phyloP scores from a whole-genome alignment of 2,113 vertebrate species.

The Psittacula cyanocephala region DNA sequence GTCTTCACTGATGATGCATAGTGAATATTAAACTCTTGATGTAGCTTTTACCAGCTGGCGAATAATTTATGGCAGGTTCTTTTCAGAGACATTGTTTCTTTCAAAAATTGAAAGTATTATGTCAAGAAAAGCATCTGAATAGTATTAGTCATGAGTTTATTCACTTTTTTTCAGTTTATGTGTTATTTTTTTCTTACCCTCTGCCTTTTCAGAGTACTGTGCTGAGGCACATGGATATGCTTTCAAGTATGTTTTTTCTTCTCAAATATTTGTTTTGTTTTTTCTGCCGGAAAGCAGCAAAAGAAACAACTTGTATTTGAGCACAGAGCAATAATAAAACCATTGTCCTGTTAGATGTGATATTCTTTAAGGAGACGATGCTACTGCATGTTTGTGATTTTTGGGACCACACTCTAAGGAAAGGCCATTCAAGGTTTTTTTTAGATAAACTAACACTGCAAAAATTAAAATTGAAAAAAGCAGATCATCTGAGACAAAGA shows the following conservation, averaged over 20 bases:
- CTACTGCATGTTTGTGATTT: not conserved
- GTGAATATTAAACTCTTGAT: not conserved
- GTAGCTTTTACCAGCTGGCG: not conserved
- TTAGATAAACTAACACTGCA: not conserved
- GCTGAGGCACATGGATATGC: not conserved
- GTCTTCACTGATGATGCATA: not conserved
- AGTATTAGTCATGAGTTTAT: not conserved
- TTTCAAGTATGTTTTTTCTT: constrained; percentile 25
- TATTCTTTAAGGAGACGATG: not conserved
- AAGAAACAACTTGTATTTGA: constrained; percentile 13
- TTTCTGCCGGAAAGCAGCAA: constrained; percentile 9
- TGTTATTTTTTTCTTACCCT: not conserved
- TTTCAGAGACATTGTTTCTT: not conserved
- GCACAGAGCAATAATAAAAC: constrained; percentile 10
- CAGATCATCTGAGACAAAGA: not conserved
- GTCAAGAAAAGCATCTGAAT: not conserved
- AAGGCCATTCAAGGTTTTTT: not conserved
- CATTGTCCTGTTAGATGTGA: not conserved
- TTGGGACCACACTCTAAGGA: not conserved
- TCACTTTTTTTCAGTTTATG: constrained; percentile 8
- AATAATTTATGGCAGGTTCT: not conserved
- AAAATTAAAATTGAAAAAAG: not conserved
- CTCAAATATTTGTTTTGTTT: constrained; percentile 21
- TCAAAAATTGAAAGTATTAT: not conserved
- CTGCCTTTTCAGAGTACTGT: not conserved